Base-by-base conservation (phyloP, 2,797 vertebrate species). In the Scolopax rusticola region DNA sequence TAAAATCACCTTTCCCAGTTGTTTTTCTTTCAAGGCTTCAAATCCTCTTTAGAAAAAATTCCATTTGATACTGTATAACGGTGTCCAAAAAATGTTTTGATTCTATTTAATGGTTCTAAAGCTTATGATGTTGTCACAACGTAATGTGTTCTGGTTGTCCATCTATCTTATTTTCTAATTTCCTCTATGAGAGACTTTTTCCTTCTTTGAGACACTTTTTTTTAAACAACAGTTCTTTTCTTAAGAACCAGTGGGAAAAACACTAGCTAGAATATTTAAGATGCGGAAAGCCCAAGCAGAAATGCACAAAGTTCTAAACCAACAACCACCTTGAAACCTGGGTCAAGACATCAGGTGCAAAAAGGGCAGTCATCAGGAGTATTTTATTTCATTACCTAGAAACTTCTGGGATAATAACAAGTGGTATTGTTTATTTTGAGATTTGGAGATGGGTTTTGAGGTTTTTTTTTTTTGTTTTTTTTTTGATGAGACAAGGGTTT, bases 271-370 rank as follows among this genome's bases (percentile, higher is more conserved):
- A 95, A 95, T 97, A 93, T 94, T 97, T 67, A 97, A 96, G 81
- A 90, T 93, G 41, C 18, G 0, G 90, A 90, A 91, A 92, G 86
- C 65, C 77, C 79, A 74, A 94, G 47, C 70, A 91, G 71, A 63
- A 94, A 82, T 87, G 73, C 89, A 64, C 60, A 51, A 92, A 97
- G 84, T 98, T 97, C 95, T 97, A 81, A 95, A 91, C 11, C 86
- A 98, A 90, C 95, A 96, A 96, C 80, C 3, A 16, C 88, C 88
- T 89, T 95, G 96, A 97, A 96, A 80, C 88, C 82, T 88, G 93
- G 96, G 96, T 98, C 97, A 97, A 94, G 93, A 97, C 97, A 97
- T 97, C 97, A 97, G 84, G 83, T 65, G 84, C 88, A 91, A 94
- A 92, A 97, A 97, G 97, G 82, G 82, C 84, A 98, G 95, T 95